phyloP scores from a whole-genome alignment of 2,113 vertebrate genomes.

The Siniperca knerii region DNA sequence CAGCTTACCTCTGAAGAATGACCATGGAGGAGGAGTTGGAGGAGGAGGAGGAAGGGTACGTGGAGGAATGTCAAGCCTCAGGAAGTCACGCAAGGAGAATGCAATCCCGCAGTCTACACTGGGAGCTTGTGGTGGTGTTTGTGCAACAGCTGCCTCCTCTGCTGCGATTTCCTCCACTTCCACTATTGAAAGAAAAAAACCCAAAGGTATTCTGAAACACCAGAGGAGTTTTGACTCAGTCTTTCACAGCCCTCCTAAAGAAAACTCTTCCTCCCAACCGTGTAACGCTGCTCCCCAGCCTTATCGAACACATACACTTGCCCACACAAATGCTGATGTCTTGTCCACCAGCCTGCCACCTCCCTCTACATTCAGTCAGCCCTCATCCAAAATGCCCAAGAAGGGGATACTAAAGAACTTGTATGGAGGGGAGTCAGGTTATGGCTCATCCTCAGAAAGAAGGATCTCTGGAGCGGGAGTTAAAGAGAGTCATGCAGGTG shows the following conservation, averaged over 20 bases:
- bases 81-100: conserved; percentile 87
- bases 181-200: conserved; percentile 75
- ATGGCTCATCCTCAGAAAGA: conserved; percentile 69
- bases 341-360: conserved; percentile 42
- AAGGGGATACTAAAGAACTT: conserved; percentile 87
- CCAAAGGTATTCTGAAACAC: conserved; percentile 85
- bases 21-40: conserved; percentile 57
- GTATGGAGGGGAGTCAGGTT: conserved; percentile 73
- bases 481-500: conserved; percentile 25
- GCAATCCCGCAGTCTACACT: conserved; percentile 76
- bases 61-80: conserved; percentile 74
- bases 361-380: conserved; percentile 70
- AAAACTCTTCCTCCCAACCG: conserved; percentile 53
- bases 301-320: conserved; percentile 43
- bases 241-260: conserved; percentile 65
- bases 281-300: conserved; percentile 30
- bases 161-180: conserved; percentile 43
- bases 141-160: conserved; percentile 41
- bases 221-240: conserved; percentile 84
- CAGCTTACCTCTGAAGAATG: conserved; percentile 64
- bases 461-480: conserved; percentile 41
- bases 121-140: conserved; percentile 49
- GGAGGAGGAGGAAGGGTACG: conserved; percentile 35
- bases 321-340: conserved; percentile 43
- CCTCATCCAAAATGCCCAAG: conserved; percentile 83